Percentiles rank a stretch among this genome's conserved stretches.
phyloP scores from a whole-genome alignment of 2,797 vertebrate species.

The Trachops cirrhosus region DNA sequence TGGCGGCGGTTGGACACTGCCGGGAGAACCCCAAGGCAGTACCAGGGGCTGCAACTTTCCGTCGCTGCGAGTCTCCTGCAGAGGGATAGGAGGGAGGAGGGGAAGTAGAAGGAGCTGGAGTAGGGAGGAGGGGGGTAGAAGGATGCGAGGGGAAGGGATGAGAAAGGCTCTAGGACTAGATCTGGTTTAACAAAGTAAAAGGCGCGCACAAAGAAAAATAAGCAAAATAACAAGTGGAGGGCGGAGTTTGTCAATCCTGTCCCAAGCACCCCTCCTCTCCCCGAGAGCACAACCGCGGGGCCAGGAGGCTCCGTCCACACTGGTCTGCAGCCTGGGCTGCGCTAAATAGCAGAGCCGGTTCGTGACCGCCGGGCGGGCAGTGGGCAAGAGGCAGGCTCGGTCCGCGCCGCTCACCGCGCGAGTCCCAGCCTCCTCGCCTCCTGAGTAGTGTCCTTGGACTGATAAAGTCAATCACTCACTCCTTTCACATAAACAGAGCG shows the following conservation, averaged over 20 bases:
- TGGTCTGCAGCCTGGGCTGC: background rate
- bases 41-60: conserved; percentile 67
- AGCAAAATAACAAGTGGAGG: conserved; percentile 71
- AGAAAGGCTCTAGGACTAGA: conserved; percentile 67
- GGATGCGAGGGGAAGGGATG: conserved; percentile 43
- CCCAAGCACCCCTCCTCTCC: conserved; percentile 56
- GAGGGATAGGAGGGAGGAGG: conserved; percentile 56
- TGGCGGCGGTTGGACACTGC: conserved; percentile 28
- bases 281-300: conserved; percentile 33
- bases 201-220: conserved; percentile 75
- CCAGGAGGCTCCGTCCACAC: conserved; percentile 44
- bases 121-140: background rate
- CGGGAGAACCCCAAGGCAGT: conserved; percentile 46
- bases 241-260: conserved; percentile 66
- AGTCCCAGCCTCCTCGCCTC: conserved; percentile 87
- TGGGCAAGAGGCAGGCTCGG: conserved; percentile 6
- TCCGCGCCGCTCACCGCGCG: conserved; percentile 48
- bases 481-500: conserved; percentile 94
- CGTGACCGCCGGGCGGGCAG: conserved; percentile 15
- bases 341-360: conserved; percentile 12
- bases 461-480: conserved; percentile 97
- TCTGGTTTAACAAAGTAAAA: conserved; percentile 71
- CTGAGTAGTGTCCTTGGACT: conserved; percentile 97
- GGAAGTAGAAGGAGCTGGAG: conserved; percentile 39
- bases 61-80: conserved; percentile 61